Base-by-base conservation (phyloP, 2,113 vertebrate genomes). In the Murina feae region DNA sequence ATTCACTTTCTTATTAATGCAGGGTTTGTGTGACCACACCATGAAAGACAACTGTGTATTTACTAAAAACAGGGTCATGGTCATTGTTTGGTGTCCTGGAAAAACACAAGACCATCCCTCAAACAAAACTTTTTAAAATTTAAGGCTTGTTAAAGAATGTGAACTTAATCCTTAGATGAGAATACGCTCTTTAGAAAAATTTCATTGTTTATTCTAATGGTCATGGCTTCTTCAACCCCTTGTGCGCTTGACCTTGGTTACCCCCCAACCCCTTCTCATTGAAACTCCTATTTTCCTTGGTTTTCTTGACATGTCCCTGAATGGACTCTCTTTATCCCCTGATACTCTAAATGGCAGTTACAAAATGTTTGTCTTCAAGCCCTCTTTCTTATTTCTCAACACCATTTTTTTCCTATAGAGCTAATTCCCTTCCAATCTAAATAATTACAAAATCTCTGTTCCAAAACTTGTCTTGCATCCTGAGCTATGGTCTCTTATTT, bases 31-130 rank as follows among this genome's bases (percentile, higher is more conserved):
- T 17, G 80, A 8, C 82, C 9, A 69, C 32, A 28, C 69, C 83
- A 35, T 89, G 78, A 96, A 96, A 93, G 96, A 92, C 92, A 96
- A 95, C 90, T 93, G 96, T 96, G 95, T 95, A 37, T 85, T 92
- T 86, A 82, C 72, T 58, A 81, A 90, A 95, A 95, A 96, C 93
- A 86, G 94, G 89, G 72, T 71, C 79, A 82, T n/a, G 49, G 72
- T 93, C 92, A 86, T 84, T 92, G 93, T 90, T 74, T 28, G 13
- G 42, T 89, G 68, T 86, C 49, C 93, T 97, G 94, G 94, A 94
- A 94, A 97, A 97, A 83, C 39, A 96, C 96, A 89, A 79, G 89
- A 78, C 68, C 90, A 39, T 92, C 90, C 84, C 82, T 13, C 82
- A 88, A 74, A 93, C 39, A 83, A 42, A 86, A 89, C 30, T 75